Evolutionary conservation across 1,140 invertebrate genomes (phyloP).

Genomic region (Bombus superbus): DNA sequence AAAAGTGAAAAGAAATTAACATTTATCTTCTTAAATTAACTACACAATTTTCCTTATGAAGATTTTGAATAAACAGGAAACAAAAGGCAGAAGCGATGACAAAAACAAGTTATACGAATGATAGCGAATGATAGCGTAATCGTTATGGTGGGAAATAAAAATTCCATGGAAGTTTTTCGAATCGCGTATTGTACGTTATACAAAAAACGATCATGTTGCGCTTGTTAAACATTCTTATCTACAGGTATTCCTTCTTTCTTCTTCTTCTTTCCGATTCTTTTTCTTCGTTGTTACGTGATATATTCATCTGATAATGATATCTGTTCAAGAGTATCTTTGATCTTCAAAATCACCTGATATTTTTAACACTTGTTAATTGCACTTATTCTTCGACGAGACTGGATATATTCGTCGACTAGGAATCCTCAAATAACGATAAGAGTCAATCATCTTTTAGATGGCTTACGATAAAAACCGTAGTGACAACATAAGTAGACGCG

Average conservation of each 20-base stretch:
- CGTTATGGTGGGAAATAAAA: background rate
- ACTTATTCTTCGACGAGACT: background rate
- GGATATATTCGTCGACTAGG: background rate
- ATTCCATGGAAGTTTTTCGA: slow-evolving; percentile 23
- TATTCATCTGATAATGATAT: background rate
- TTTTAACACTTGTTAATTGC: background rate
- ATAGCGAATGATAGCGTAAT: slow-evolving; percentile 14
- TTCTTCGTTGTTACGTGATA: background rate
- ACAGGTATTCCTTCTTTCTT: background rate
- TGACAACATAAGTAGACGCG: background rate
- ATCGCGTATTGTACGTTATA: background rate
- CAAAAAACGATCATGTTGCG: background rate
- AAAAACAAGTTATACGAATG: background rate
- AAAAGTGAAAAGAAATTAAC: background rate
- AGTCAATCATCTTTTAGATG: background rate
- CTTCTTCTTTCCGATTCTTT: background rate
- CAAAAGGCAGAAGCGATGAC: background rate
- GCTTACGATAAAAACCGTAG: background rate
- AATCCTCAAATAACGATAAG: slow-evolving; percentile 13
- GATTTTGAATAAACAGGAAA: background rate
- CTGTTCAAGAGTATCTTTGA: background rate
- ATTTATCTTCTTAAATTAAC: too few species aligned
- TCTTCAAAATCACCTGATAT: background rate
- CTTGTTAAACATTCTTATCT: slow-evolving; percentile 23
- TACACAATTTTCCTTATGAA: too few species aligned